Evolutionary conservation across 2,888 invertebrate genomes (phyloP).

Genomic region (Hipparchia sbordonii): DNA sequence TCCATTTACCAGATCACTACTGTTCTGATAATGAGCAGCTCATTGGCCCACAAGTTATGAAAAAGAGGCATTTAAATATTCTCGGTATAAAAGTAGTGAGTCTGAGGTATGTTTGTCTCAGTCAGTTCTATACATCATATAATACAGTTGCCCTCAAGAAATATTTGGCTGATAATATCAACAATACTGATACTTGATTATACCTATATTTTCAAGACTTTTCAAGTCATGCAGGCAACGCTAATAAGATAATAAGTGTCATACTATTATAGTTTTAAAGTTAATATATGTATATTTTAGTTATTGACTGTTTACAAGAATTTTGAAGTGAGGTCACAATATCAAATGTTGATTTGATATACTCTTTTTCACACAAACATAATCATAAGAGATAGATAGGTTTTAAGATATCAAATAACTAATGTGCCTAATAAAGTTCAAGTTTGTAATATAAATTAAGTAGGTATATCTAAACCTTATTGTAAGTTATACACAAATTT

Average conservation of each 20-base stretch:
- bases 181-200: slow-evolving; percentile 37
- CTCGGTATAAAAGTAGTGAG: slow-evolving; percentile 85
- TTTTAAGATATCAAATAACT: neutral
- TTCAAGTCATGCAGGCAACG: no score
- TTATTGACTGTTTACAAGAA: neutral
- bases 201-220: no score
- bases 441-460: no score
- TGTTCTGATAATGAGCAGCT: slow-evolving; percentile 81
- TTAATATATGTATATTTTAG: no score
- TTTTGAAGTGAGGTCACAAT: neutral
- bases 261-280: no score
- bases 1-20: slow-evolving; percentile 86
- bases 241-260: no score
- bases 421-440: neutral
- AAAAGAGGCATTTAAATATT: slow-evolving; percentile 83
- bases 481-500: no score
- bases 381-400: neutral
- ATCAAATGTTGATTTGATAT: neutral
- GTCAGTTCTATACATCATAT: slow-evolving; percentile 70
- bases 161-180: slow-evolving; percentile 77
- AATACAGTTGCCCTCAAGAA: slow-evolving; percentile 73
- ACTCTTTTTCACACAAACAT: neutral
- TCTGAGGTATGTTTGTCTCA: slow-evolving; percentile 79
- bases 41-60: slow-evolving; percentile 85
- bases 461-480: no score